Percentiles rank a stretch among this genome's conserved stretches.
These are phyloP conservation scores for Lates japonicus DNA, from an alignment of 2,797 vertebrate species.

Conservation along the genomic window DNA sequence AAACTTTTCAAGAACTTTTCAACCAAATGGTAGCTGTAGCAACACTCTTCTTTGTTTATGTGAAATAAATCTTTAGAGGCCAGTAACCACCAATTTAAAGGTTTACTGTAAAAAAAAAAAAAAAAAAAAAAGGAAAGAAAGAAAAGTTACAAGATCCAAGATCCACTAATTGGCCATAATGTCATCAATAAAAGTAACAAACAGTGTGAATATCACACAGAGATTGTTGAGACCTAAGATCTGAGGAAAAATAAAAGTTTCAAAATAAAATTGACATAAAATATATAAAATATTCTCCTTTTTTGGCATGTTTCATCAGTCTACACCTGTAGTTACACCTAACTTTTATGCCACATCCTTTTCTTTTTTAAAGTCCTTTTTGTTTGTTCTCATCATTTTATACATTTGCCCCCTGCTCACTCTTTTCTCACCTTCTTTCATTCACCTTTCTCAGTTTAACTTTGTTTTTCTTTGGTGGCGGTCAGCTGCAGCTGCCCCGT, in stretches of 20 bases:
- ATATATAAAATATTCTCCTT: background rate
- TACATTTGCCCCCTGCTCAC: background rate
- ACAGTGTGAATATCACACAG: background rate
- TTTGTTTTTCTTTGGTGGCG: background rate
- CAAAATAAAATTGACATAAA: background rate
- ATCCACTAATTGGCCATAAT: background rate
- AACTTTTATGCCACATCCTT: background rate
- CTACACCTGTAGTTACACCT: background rate
- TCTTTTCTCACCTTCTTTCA: conserved; percentile 8
- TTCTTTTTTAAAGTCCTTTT: background rate
- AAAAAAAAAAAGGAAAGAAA: background rate
- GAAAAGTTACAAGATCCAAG: background rate
- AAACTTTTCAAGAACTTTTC: background rate
- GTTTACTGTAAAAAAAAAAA: background rate
- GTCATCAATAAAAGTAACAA: background rate
- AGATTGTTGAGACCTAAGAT: background rate
- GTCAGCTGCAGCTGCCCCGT: background rate
- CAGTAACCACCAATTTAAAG: background rate
- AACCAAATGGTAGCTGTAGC: background rate
- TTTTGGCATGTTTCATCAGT: background rate
- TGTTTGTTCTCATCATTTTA: background rate
- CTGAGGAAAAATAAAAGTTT: background rate
- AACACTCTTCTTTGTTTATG: background rate
- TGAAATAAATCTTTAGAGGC: background rate
- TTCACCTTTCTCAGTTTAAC: conserved; percentile 18